Conservation (phyloP, 2,888 invertebrate species). For the Allophyes oxyacanthae region DNA sequence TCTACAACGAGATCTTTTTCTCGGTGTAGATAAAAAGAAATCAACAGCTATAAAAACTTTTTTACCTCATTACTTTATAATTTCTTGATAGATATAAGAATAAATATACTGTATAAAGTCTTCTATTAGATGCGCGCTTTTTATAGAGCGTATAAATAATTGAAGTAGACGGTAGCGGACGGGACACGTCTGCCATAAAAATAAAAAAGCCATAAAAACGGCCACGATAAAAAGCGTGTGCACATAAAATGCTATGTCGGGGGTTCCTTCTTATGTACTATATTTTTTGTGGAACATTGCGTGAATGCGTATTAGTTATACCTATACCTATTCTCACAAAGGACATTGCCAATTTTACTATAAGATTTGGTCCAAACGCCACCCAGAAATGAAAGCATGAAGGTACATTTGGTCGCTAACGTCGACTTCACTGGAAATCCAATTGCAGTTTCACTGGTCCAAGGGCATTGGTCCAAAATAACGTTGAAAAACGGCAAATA, state of each 20-base stretch:
- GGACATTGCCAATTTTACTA: too few relatives aligned
- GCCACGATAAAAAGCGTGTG: slow-evolving; percentile 74
- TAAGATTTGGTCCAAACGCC: too few relatives aligned
- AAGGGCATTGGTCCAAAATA: too few relatives aligned
- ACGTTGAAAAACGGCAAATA: too few relatives aligned
- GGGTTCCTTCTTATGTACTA: slow-evolving; percentile 50
- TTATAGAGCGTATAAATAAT: slow-evolving; percentile 72
- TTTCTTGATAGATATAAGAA: slow-evolving; percentile 5
- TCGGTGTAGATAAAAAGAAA: too few relatives aligned
- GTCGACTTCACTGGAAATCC: too few relatives aligned
- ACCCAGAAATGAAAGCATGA: too few relatives aligned
- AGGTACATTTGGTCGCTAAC: too few relatives aligned
- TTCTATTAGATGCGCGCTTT: slow-evolving; percentile 58
- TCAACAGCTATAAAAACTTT: too few relatives aligned
- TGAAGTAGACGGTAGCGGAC: slow-evolving; percentile 73
- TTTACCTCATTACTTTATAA: not conserved
- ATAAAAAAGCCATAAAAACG: slow-evolving; percentile 78
- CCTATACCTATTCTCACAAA: too few relatives aligned
- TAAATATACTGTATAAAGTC: slow-evolving; percentile 14
- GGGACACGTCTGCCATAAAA: slow-evolving; percentile 77
- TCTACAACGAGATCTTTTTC: too few relatives aligned
- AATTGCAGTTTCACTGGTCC: too few relatives aligned
- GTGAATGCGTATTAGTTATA: not conserved
- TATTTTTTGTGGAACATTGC: slow-evolving; percentile 21
- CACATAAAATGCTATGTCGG: slow-evolving; percentile 63